Base-by-base conservation (phyloP, 2,888 invertebrate species). In the Ormyrus nitidulus region DNA sequence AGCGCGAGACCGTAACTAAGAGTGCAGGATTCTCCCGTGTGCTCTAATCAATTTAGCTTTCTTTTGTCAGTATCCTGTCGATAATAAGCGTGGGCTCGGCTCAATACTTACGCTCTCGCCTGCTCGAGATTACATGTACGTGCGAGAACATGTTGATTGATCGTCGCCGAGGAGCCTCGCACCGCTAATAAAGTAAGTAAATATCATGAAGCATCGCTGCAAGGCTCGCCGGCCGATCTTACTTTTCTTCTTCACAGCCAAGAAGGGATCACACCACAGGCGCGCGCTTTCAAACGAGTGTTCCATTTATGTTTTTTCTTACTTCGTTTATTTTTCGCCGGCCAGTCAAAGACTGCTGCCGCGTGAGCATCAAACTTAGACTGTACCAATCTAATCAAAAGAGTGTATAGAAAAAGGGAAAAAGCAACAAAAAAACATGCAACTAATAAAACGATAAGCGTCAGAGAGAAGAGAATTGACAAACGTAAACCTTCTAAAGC, bases 381-480 rank as follows among this genome's bases (percentile, higher is more conserved):
- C 90, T 90, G 90, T 90, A 90, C 86, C 88, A 89, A 90, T 90
- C 90, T 90, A 90, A 90, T 90, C 90, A 90, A 90, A 81, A 84
- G 84, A 84, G 59, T 58, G 73, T 77, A 72, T 44, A 69, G 65
- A 66, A 73, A 70, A 71, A 51, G 59, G 49, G 75, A 66, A 68
- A 56, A 62, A 58, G 34, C 48, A 49, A 58, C 10, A 51, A 56
- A 74, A 59, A 34, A 71, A 65, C 10, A 59, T 10, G 56, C 65
- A 70, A 66, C 13, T 19, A 34, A 13, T 46, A 83, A 80, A 80
- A 66, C 53, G 62, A 70, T 11, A 68, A 66, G 19, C 5, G 64
- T 68, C 76, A 34, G 73, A 81, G 69, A 72, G 59, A 62, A 10
- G 72, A 75, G 77, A 51, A 58, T 61, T 34, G 34, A 76, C 58